Evolutionary conservation across 2,113 vertebrate genomes (phyloP).

Genomic region (Amblyopsis rosae): DNA sequence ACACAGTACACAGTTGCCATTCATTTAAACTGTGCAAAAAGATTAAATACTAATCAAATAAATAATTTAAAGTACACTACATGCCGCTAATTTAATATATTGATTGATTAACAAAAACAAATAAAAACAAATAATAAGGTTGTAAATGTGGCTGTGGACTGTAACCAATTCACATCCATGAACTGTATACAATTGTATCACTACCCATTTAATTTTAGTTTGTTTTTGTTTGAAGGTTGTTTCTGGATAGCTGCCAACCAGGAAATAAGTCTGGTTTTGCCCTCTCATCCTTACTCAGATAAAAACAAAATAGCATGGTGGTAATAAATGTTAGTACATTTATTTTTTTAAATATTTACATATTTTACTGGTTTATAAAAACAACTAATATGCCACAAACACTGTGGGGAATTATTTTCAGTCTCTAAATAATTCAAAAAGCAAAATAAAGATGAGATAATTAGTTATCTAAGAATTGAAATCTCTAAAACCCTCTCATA

Average conservation of each 20-base stretch:
- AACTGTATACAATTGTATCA: background rate
- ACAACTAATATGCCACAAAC: background rate
- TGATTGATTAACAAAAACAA: background rate
- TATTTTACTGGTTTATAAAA: background rate
- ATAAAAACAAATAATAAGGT: background rate
- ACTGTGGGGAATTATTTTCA: too few relatives aligned
- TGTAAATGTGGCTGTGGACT: too few relatives aligned
- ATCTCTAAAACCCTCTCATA: background rate
- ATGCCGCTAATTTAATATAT: too few relatives aligned
- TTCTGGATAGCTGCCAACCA: slow-evolving; percentile 51
- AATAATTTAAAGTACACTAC: too few relatives aligned
- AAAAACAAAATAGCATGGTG: slow-evolving; percentile 20
- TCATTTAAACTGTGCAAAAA: too few relatives aligned
- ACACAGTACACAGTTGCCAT: too few relatives aligned
- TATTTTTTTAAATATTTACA: background rate
- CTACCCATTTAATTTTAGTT: background rate
- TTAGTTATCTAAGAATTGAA: background rate
- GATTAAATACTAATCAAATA: too few relatives aligned
- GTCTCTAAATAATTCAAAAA: too few relatives aligned
- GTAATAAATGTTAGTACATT: too few relatives aligned
- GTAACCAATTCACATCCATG: background rate
- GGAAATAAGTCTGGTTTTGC: slow-evolving; percentile 63
- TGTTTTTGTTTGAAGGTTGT: slow-evolving; percentile 37
- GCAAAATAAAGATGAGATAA: background rate
- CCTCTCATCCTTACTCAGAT: slow-evolving; percentile 69